These are phyloP conservation scores for Opisthocomus hoazin DNA, from an alignment of 2,113 vertebrate species.

Conservation along the genomic window DNA sequence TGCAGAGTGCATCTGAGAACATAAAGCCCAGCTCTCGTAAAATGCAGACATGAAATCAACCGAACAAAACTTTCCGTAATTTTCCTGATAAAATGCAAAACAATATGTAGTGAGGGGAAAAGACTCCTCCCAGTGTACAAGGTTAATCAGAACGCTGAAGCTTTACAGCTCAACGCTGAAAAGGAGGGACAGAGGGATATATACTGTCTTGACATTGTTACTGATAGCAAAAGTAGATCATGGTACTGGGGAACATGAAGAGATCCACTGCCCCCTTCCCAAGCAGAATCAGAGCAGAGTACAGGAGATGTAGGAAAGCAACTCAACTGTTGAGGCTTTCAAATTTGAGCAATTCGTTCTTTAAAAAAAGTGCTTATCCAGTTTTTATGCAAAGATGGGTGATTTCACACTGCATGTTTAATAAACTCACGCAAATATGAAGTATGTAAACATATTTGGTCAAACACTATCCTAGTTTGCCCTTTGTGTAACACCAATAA, in stretches of 20 bases:
- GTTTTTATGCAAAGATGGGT: slow-evolving; percentile 48
- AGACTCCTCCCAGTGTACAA: background rate
- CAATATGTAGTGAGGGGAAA: background rate
- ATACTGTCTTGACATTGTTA: background rate
- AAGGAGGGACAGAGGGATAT: background rate
- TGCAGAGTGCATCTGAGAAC: background rate
- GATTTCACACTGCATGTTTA: slow-evolving; percentile 47
- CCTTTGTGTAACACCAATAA: slow-evolving; percentile 56
- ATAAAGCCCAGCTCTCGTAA: slow-evolving; percentile 4
- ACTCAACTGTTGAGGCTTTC: background rate
- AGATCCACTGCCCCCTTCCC: background rate
- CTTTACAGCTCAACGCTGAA: background rate
- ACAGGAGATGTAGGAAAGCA: background rate
- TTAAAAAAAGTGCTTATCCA: background rate
- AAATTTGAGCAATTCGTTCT: background rate
- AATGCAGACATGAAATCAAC: slow-evolving; percentile 18
- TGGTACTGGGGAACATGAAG: background rate
- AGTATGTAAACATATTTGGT: slow-evolving; percentile 57
- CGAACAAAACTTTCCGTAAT: background rate
- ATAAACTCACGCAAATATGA: slow-evolving; percentile 34
- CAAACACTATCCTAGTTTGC: slow-evolving; percentile 40
- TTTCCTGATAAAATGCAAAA: background rate
- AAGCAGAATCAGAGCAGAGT: background rate
- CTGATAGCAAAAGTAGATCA: background rate
- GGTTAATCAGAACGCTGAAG: background rate